Conservation (phyloP, 1,140 invertebrate species). For the Macrobrachium rosenbergii region DNA sequence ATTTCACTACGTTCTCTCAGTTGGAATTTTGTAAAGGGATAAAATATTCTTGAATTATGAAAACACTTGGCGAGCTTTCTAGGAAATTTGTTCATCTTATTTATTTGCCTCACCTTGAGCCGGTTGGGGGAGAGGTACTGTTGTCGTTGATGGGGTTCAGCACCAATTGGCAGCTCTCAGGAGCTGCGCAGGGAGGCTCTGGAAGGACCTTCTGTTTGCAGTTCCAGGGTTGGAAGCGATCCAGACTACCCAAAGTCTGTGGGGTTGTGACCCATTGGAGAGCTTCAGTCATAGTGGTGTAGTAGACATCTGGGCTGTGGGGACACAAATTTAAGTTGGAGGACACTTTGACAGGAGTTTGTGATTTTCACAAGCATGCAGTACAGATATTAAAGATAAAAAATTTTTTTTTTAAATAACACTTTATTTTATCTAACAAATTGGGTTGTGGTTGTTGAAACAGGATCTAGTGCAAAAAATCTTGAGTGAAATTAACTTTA, state of each 20-base stretch:
- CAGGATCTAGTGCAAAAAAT: too few relatives aligned
- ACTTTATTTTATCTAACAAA: too few relatives aligned
- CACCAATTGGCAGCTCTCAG: conserved; percentile 86
- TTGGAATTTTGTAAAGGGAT: too few relatives aligned
- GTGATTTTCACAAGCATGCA: neutral
- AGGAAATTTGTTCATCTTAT: neutral
- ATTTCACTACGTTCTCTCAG: too few relatives aligned
- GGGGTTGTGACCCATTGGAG: conserved; percentile 93
- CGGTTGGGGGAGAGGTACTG: conserved; percentile 3
- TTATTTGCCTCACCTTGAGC: conserved; percentile 43
- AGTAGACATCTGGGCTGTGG: conserved; percentile 81
- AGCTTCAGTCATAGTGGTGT: conserved; percentile 90
- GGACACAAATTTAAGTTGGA: neutral
- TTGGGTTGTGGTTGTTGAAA: too few relatives aligned
- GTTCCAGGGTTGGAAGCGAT: conserved; percentile 84
- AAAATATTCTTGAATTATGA: neutral
- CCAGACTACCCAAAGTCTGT: conserved; percentile 78
- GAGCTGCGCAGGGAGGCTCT: conserved; percentile 80
- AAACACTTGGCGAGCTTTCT: neutral
- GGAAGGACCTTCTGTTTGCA: conserved; percentile 78
- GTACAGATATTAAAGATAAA: neutral
- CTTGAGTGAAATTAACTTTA: too few relatives aligned
- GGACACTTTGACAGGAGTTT: neutral
- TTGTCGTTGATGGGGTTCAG: conserved; percentile 78
- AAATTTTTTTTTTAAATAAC: too few relatives aligned